Evolutionary conservation across 2,113 vertebrate genomes (phyloP).

Genomic region (Cyanistes caeruleus): DNA sequence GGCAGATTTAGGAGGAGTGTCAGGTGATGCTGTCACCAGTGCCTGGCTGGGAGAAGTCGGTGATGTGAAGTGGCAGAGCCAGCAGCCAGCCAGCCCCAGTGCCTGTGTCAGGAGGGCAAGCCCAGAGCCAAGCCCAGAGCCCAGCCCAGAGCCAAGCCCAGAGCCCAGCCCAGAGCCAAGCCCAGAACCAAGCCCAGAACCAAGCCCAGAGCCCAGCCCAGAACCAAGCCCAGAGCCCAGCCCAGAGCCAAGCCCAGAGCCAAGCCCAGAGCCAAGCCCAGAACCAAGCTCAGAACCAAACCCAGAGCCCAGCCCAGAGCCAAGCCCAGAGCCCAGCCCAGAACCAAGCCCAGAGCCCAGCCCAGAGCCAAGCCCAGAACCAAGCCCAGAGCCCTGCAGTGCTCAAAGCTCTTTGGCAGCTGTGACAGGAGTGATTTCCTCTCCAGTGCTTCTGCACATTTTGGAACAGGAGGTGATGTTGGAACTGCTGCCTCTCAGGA

Average conservation of each 20-base stretch:
- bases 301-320: not conserved
- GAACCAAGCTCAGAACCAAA: not conserved
- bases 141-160: not conserved
- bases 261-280: not conserved
- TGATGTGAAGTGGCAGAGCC: not conserved
- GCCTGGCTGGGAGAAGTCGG: not conserved
- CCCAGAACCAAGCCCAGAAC: not conserved
- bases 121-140: not conserved
- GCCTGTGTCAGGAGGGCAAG: not conserved
- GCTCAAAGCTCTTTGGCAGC: fast-evolving
- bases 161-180: not conserved
- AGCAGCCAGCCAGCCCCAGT: not conserved
- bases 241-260: not conserved
- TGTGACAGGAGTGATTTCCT: not conserved
- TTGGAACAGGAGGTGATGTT: not conserved
- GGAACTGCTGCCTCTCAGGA: not conserved
- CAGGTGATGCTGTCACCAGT: not conserved
- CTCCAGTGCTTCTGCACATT: not conserved
- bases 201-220: not conserved
- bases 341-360: not conserved
- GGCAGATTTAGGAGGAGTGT: not conserved
- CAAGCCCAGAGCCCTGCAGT: not conserved
- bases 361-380: not conserved
- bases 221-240: not conserved
- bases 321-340: not conserved